phyloP scores from a whole-genome alignment of 2,797 vertebrate species.

The Melanotaenia maccullochi region DNA sequence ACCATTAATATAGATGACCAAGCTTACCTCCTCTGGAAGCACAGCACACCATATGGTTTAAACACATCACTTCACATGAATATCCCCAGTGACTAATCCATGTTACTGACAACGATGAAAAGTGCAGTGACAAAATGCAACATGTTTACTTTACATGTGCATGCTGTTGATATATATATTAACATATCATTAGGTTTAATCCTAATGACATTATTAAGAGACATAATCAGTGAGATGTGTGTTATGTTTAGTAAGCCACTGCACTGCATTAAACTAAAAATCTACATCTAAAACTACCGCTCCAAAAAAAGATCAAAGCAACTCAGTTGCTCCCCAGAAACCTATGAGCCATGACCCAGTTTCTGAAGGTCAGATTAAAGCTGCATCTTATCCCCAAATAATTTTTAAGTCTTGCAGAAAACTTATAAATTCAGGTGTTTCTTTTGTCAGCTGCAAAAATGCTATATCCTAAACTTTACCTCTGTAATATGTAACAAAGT shows the following conservation, averaged over 20 bases:
- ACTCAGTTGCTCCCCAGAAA: neutral
- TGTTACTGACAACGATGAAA: neutral
- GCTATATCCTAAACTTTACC: neutral
- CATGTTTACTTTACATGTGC: neutral
- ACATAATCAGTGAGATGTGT: neutral
- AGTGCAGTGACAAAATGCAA: neutral
- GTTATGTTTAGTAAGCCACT: neutral
- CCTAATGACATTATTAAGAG: neutral
- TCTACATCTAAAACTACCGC: constrained; percentile 44
- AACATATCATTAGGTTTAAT: neutral
- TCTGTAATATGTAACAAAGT: neutral
- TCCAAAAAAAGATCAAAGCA: constrained; percentile 30
- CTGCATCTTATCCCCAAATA: constrained; percentile 2
- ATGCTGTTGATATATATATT: neutral
- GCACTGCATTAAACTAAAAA: constrained; percentile 36
- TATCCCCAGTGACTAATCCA: constrained; percentile 3
- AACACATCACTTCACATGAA: neutral
- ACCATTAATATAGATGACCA: neutral
- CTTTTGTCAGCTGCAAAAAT: neutral
- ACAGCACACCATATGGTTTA: neutral
- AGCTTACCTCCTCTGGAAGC: constrained; percentile 8
- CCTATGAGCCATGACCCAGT: constrained; percentile 20
- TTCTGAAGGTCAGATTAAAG: constrained; percentile 26
- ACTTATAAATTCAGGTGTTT: neutral
- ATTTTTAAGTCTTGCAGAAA: constrained; percentile 5